phyloP scores from a whole-genome alignment of 2,888 invertebrate species.

The Drosophila pseudotalamancana region DNA sequence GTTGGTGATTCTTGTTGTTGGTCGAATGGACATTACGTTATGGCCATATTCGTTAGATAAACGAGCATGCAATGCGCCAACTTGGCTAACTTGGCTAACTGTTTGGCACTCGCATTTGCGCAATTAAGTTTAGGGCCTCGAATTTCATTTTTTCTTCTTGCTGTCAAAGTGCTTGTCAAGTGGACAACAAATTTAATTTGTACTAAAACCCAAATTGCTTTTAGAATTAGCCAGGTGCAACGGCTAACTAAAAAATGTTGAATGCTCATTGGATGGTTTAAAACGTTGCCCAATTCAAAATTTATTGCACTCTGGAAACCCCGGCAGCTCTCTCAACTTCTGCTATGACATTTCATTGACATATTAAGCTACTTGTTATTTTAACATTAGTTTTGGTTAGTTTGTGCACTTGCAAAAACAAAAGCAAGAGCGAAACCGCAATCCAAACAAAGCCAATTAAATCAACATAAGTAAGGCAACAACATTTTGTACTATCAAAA shows the following conservation, averaged over 20 bases:
- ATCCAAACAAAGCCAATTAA: not conserved
- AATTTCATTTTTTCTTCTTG: not conserved
- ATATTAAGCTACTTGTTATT: not conserved
- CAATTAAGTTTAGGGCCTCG: constrained; percentile 12
- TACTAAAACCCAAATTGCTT: not conserved
- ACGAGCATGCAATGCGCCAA: constrained; percentile 55
- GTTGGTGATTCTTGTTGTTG: not conserved
- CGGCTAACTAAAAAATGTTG: too few relatives aligned
- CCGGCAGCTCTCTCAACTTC: too few relatives aligned
- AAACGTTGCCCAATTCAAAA: too few relatives aligned
- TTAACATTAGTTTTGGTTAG: not conserved
- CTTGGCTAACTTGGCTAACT: constrained; percentile 42
- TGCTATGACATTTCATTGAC: too few relatives aligned
- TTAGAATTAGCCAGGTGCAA: not conserved
- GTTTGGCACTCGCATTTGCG: constrained; percentile 21
- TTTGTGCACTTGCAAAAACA: too few relatives aligned
- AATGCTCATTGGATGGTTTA: not conserved
- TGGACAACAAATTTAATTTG: not conserved
- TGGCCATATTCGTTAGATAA: constrained; percentile 41
- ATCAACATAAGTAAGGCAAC: not conserved
- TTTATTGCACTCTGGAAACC: too few relatives aligned
- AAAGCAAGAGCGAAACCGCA: too few relatives aligned
- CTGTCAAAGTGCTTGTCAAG: not conserved
- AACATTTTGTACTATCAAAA: too few relatives aligned
- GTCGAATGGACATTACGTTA: constrained; percentile 5